Base-by-base conservation (phyloP, 2,797 vertebrate species). In the Chaetophractus vellerosus region DNA sequence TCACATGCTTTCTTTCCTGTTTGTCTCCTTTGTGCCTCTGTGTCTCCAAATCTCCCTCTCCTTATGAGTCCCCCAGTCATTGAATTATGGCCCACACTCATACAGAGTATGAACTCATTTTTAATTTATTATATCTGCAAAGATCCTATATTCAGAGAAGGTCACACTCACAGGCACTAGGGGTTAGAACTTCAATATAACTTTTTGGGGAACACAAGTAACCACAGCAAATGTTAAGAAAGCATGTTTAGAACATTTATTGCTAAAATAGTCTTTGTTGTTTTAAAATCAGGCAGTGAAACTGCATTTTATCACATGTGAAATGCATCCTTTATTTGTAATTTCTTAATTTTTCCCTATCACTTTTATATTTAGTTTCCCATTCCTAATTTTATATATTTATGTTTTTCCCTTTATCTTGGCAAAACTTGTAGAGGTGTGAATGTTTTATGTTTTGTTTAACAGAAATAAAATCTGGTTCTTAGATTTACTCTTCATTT, bases 321-420 rank as follows among this genome's bases (percentile, higher is more conserved):
- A 36, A 41, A 33, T 78, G 23, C 4, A 31, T 88, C 36, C 50
- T 61, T 90, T 21, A 50, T 50, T 66, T 81, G 36, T 69, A 28
- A 82, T 82, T 88, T 81, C 11, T 75, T 57, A 64, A 45, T 87
- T 88, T 95, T 3, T 72, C 31, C 71, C 26, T 38, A 55, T 64
- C 18, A 85, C 52, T 83, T 95, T 83, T 64, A 52, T 83, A 68
- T 72, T 74, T 72, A 15, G 61, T 82, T 69, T 92, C 26, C 63
- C 28, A 88, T 88, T 57, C 28, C 45, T 57, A 92, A 52, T 61
- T 87, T 88, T 61, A 33, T 57, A 15, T 57, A 19, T 74, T 85
- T 93, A 74, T 33, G 59, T 33, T 93, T 89, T 74, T 52, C 5
- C 14, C n/a, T 66, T 66, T 79, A 72, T 79, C 31, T 75, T 68